Evolutionary conservation across 2,113 vertebrate species (phyloP), one percentile per base, ranked within the genome.

Genomic region (Phylloscopus whistleri): DNA sequence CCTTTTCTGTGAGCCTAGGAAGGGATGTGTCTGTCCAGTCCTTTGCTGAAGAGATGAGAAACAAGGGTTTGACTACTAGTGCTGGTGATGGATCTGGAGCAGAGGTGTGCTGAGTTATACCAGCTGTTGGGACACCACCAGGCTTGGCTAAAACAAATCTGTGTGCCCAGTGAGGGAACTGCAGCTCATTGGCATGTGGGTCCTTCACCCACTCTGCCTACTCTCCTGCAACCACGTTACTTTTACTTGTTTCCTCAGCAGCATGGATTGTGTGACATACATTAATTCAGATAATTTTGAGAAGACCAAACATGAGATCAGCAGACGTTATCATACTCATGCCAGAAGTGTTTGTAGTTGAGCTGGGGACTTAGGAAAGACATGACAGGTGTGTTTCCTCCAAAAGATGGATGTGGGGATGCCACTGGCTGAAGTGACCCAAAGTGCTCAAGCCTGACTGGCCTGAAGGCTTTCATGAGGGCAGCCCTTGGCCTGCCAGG

Each of bases 11-110:
- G 20, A 56, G 41, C 58, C 52, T 2, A 2, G 46, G 43, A 46
- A 58, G 24, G 27, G 17, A 15, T 12, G 9, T 52, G 21, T 27
- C 27, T 4, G 0, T 23, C 35, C 22, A 26, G 20, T 22, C 31
- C 26, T 68, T 53, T 35, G 46, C 21, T 62, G 56, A 52, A 60
- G 28, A 66, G 37, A 35, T 33, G 2, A 55, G 24, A 30, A 81
- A 46, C 0, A 11, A 49, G 7, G 10, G 7, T 59, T 44, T 91
- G 66, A 26, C 26, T 0, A 0, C 8, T 1, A 3, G 10, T 2
- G 0, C 1, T 30, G 22, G 9, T 48, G 35, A 8, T 60, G 26
- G 20, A 26, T 64, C 13, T 7, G 3, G 26, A 72, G 16, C 41
- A 55, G 59, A 52, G 9, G 9, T 51, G 30, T 16, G 21, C 53